Conservation (phyloP, 2,888 invertebrate genomes). For the Ormyrus pomaceus region DNA sequence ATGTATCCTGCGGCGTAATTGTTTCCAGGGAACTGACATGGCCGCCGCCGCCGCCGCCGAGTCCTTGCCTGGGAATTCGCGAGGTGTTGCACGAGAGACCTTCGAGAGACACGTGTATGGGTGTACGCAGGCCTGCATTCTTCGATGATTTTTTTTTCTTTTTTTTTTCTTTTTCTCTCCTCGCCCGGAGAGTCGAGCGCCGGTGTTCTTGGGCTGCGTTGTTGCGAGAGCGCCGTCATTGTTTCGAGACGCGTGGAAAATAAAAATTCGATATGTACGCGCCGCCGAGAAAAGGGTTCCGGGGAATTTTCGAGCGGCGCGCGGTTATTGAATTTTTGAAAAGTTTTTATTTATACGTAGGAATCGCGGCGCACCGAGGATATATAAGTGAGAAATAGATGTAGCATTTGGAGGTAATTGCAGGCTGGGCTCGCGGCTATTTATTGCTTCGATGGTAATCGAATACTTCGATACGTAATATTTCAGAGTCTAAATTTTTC, state of each 20-base stretch:
- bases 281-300: not conserved
- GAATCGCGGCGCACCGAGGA: no score
- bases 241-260: no score
- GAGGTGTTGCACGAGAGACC: conserved; percentile 40
- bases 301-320: not conserved
- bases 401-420: no score
- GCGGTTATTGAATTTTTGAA: no score
- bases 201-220: not conserved
- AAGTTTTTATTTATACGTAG: no score
- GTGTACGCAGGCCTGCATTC: conserved; percentile 20
- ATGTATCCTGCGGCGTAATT: conserved; percentile 67
- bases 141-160: conserved; percentile 23
- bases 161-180: not conserved
- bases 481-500: no score
- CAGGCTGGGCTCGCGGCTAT: no score
- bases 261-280: not conserved
- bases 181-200: conserved; percentile 3
- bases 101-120: conserved; percentile 5
- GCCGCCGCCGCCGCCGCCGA: conserved; percentile 49
- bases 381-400: no score
- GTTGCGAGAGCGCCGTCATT: no score
- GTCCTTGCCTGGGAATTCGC: conserved; percentile 71
- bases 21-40: conserved; percentile 71
- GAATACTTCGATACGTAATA: no score
- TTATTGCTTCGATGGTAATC: no score